A percentile compares a stretch with the other conserved stretches of the same genome.
Conservation (phyloP, 37 sponge, comb jelly and placozoan species). For the Agelas oroides region DNA sequence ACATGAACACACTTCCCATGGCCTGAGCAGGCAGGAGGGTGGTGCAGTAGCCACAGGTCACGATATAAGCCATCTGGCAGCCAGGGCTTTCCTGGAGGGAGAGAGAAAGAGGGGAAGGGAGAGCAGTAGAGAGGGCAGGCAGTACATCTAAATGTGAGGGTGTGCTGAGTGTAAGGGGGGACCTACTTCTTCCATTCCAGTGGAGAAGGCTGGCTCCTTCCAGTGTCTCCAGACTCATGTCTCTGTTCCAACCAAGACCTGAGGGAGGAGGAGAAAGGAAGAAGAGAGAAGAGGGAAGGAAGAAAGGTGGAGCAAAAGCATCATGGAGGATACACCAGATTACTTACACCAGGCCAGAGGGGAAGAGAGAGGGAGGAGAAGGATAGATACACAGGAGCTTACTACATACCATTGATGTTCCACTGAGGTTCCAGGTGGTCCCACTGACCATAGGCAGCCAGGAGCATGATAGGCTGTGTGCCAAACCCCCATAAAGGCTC, state of each 20-base stretch:
- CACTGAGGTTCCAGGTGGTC: constrained; percentile 54
- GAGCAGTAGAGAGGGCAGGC: not conserved
- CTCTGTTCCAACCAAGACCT: constrained; percentile 78
- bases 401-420: constrained; percentile 77
- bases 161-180: too few species aligned
- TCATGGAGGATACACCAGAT: constrained; percentile 3
- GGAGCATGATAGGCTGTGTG: constrained; percentile 81
- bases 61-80: constrained; percentile 66
- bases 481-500: constrained; percentile 72
- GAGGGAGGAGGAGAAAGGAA: not conserved
- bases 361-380: too few species aligned
- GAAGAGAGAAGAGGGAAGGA: not conserved
- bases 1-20: constrained; percentile 27
- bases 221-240: constrained; percentile 10
- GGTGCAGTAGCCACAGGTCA: constrained; percentile 38
- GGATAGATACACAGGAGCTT: too few species aligned
- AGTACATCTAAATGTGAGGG: not conserved
- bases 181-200: constrained; percentile 81
- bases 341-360: too few species aligned
- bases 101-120: too few species aligned
- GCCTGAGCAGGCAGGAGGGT: constrained; percentile 32
- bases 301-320: not conserved
- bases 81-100: constrained; percentile 79
- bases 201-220: constrained; percentile 64
- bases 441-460: constrained; percentile 65